Base-by-base conservation (phyloP, 23 tunicate species). In the Styela plicata region DNA sequence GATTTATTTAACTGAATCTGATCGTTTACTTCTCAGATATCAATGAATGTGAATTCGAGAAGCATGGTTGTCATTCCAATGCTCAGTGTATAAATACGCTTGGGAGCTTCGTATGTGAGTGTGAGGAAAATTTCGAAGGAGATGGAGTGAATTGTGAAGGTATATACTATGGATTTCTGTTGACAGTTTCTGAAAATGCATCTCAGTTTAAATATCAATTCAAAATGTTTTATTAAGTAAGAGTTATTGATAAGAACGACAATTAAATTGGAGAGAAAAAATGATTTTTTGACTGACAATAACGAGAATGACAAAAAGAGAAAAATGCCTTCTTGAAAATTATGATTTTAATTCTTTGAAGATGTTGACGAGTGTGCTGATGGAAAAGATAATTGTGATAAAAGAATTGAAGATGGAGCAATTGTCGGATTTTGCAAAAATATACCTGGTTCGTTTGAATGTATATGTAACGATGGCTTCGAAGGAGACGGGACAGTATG, bases 81-180 rank as follows among this genome's bases (percentile, higher is more conserved):
- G 81, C 81, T 20, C n/a, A 26, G 10, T 73, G 78, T 34, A 73
- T 3, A 5, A 73, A 73, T 52, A 73, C 78, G 24, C 10, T 31
- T 29, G 53, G 61, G 31, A 3, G 18, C 3, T 73, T 13, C 19
- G 53, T 7, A 31, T 73, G 78, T 24, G 19, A 5, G 5, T 73
- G 78, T 29, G 24, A 34, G 5, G 78, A 3, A 5, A 52, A 52
- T 3, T 66, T 5, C 16, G 31, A 26, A 66, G 5, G 10, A 13
- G 57, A 44, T 44, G 57, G 57, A 44, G 17, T 17, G 17, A 66
- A 66, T 18, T 66, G 70, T 18, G 31, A 10, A 66, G 70, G 70
- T 66, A 66, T 44, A 5, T 44, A 7, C 7, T n/a, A n/a, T n/a
- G n/a, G n/a, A n/a, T n/a, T n/a, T n/a, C n/a, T n/a, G n/a, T n/a